Evolutionary conservation across 2,888 invertebrate genomes (phyloP), one percentile per base, ranked within the genome.

Genomic region (Apantesis nais): DNA sequence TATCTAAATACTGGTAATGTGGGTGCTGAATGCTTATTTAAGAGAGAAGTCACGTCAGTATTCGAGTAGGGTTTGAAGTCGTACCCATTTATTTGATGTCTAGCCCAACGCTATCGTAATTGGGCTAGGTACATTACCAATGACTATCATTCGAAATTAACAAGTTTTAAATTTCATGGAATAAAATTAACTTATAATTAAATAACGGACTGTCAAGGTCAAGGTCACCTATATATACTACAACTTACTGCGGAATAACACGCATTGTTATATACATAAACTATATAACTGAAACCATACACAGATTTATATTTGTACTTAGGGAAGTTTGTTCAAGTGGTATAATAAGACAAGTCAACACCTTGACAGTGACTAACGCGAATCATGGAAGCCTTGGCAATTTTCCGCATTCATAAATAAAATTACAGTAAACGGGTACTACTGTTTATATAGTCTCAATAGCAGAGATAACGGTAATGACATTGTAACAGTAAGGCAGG

Each of bases 331-430:
- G 66, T 66, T 65, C 65, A 62, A 44, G n/a, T 64, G 60, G 31
- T 41, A 34, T 22, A 55, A n/a, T 39, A 22, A 68, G 41, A 65
- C 37, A 58, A 41, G 44, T 62, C 41, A 72, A 68, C 39, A 66
- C 68, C 72, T 72, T 68, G 65, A 66, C 72, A 68, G 58, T 68
- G 72, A 68, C 61, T 62, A 64, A 68, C 55, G 66, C 62, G 66
- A 65, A 48, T 72, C 68, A 66, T 29, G 4, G 71, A 72, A 72
- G 58, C 65, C 71, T 61, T 65, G 71, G 44, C 48, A 64, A 68
- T 71, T 66, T 68, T 66, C 68, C 72, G 68, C 68, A 44, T 71
- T 61, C 67, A 16, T 52, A 65, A 31, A 55, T 66, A 25, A 37
- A 37, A 37, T 29, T 58, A 52, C n/a, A 34, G 37, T 55, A 62